Base-by-base conservation (phyloP, 2,113 vertebrate genomes). In the Stigmatopora argus region DNA sequence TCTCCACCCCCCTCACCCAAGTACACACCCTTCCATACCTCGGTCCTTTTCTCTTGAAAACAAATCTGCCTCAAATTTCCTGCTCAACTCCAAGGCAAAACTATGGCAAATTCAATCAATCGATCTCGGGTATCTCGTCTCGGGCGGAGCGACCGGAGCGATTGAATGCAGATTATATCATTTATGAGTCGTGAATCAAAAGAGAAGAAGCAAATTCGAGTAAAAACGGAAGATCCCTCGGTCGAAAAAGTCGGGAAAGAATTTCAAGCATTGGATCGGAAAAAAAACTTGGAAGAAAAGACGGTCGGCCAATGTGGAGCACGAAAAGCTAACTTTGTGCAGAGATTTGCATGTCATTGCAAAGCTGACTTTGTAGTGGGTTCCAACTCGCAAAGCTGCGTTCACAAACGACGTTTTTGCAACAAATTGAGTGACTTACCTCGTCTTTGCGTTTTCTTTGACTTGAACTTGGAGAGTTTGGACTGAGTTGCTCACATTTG, bases 281-380 rank as follows among this genome's bases (percentile, higher is more conserved):
- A 74, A 86, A 78, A 74, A 78, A 49, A 78, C 78, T 81, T 71
- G 79, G 84, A 77, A 74, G 77, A 72, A 80, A 79, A 74, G 69
- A 78, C 70, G 45, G 74, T 87, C 78, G 74, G 83, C 74, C 86
- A 87, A 87, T 86, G 86, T 86, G 78, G 70, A 75, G 87, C 80
- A 78, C 64, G 78, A 74, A 71, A 79, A 45, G 81, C 75, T 81
- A 74, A 67, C 66, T 48, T n/a, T 45, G 47, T 66, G 82, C 72
- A 49, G 72, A 63, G 69, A 73, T 83, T 60, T 65, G 65, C 69
- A 59, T n/a, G 17, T n/a, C 19, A n/a, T 4, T 41, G 9, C 4
- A 19, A 35, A 35, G 31, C 15, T 34, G 8, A 38, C 15, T 58
- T 14, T 58, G 56, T 10, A 58, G 56, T 58, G 15, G 23, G 11